Conservation (phyloP, 2,888 invertebrate genomes). For the Fissipunctia ypsillon region DNA sequence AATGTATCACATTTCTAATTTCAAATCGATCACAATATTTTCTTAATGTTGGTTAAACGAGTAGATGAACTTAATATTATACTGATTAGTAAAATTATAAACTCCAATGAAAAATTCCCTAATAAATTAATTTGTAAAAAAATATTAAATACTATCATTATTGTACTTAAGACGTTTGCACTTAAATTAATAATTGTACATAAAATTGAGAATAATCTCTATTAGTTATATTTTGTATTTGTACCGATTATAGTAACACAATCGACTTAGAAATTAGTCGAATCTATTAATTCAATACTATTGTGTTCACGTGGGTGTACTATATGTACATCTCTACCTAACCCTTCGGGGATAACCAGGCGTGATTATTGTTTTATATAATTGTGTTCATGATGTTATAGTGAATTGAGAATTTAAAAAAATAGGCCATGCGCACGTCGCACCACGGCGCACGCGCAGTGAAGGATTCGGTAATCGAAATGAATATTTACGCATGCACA, state of each 20-base stretch:
- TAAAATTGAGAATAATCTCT: slow-evolving; percentile 14
- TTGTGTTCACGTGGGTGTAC: neutral
- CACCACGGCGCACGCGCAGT: neutral
- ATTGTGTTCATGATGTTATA: neutral
- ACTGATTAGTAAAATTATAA: neutral
- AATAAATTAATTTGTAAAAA: slow-evolving; percentile 31
- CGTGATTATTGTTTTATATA: too few species aligned
- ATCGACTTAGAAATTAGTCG: slow-evolving; percentile 6
- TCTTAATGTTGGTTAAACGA: neutral
- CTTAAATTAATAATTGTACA: slow-evolving; percentile 44
- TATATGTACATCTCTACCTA: neutral
- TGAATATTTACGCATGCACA: neutral
- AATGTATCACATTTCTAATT: slow-evolving; percentile 36
- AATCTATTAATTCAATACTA: neutral
- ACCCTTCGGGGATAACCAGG: neutral
- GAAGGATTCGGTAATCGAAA: neutral
- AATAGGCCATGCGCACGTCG: neutral
- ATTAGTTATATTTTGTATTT: slow-evolving; percentile 15
- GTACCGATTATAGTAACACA: slow-evolving; percentile 1
- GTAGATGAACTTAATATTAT: neutral
- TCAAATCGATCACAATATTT: slow-evolving; percentile 31
- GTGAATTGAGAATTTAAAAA: neutral
- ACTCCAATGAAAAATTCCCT: neutral
- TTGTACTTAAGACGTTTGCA: slow-evolving; percentile 27
- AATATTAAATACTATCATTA: slow-evolving; percentile 11